Conservation (phyloP, 2,797 vertebrate species). For the Sternarchorhynchus goeldii region DNA sequence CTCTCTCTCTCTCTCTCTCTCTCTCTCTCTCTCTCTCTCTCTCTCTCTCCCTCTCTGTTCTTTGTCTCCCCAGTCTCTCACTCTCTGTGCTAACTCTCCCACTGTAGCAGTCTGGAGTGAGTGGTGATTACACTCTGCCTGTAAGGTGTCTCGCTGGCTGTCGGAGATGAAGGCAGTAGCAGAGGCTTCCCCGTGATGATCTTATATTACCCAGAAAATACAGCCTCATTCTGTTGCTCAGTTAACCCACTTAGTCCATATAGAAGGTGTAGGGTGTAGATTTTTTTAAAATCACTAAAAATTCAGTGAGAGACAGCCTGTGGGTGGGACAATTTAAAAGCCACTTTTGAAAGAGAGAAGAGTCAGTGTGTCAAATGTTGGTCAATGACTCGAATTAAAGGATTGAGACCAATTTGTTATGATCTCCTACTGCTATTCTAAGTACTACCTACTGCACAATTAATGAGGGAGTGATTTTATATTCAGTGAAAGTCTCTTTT, state of each 20-base stretch:
- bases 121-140: conserved; percentile 13
- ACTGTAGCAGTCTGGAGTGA: background rate
- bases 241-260: background rate
- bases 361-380: too few species aligned
- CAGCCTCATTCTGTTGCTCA: background rate
- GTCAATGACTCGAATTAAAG: background rate
- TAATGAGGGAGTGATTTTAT: conserved; percentile 21
- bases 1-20: background rate
- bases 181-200: background rate
- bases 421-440: background rate
- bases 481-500: background rate
- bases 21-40: conserved; percentile 25
- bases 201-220: conserved; percentile 3
- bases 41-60: conserved; percentile 25
- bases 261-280: background rate
- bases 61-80: conserved; percentile 30
- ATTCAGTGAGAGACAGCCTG: too few species aligned
- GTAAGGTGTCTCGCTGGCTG: background rate
- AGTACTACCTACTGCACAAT: conserved; percentile 5
- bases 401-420: conserved; percentile 10
- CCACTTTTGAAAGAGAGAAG: background rate
- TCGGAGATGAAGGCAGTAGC: background rate
- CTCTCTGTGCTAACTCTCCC: conserved; percentile 36
- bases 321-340: conserved; percentile 3
- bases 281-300: background rate